phyloP scores from a whole-genome alignment of 2,888 invertebrate genomes.

The Philereme transversata region DNA sequence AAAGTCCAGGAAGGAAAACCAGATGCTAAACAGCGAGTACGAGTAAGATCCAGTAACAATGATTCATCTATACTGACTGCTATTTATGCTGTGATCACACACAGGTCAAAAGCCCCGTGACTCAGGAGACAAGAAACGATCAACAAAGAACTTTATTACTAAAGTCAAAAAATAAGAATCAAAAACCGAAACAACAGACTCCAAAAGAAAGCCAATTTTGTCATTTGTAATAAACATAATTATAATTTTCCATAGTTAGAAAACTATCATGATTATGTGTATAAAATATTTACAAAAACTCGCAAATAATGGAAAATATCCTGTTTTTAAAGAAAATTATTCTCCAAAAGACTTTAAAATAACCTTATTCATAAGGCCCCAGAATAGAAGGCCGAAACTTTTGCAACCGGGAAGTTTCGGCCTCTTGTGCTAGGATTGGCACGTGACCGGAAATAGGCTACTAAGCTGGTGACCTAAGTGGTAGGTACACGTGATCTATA shows the following conservation, averaged over 20 bases:
- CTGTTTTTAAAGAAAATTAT: too few species aligned
- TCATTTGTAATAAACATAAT: too few species aligned
- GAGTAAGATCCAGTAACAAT: neutral
- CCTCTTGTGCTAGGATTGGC: constrained; percentile 15
- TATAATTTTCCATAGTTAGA: too few species aligned
- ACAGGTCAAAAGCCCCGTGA: constrained; percentile 14
- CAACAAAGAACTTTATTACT: constrained; percentile 11
- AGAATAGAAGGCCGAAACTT: neutral
- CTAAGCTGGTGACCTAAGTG: constrained; percentile 24
- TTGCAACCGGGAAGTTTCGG: constrained; percentile 11
- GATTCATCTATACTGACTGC: constrained; percentile 6
- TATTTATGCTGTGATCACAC: neutral
- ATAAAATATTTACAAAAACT: too few species aligned
- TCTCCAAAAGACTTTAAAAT: too few species aligned
- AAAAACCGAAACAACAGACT: too few species aligned
- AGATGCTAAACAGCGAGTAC: neutral
- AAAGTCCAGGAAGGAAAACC: constrained; percentile 9
- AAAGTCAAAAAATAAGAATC: neutral
- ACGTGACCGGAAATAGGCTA: constrained; percentile 35
- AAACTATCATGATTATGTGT: too few species aligned
- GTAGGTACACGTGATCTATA: too few species aligned
- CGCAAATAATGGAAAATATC: too few species aligned
- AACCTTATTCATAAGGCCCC: too few species aligned
- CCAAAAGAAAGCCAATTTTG: too few species aligned
- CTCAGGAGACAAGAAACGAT: constrained; percentile 6